A percentile compares a stretch with the other conserved stretches of the same genome.
Conservation (phyloP, 1,140 invertebrate genomes). For the Drosophila guanche region DNA sequence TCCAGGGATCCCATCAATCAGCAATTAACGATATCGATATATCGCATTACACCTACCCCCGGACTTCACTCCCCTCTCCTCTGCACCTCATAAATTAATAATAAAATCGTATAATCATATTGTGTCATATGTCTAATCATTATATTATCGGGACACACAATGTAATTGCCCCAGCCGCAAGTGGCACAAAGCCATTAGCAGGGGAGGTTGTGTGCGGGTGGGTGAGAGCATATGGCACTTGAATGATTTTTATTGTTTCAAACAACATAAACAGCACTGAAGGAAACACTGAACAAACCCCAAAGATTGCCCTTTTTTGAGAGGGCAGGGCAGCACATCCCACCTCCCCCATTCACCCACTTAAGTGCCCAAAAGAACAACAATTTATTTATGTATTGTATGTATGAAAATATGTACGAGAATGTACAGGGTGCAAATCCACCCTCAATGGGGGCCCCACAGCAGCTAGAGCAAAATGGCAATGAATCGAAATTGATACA, state of each 20-base stretch:
- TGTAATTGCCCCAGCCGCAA: conserved; percentile 52
- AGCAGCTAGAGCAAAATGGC: conserved; percentile 48
- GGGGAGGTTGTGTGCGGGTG: conserved; percentile 9
- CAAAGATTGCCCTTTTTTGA: conserved; percentile 53
- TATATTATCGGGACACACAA: conserved; percentile 29
- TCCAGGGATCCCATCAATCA: conserved; percentile 9
- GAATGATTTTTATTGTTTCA: conserved; percentile 54
- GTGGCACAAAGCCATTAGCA: conserved; percentile 32
- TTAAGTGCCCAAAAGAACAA: conserved; percentile 72
- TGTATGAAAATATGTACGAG: neutral
- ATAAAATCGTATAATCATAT: conserved; percentile 56
- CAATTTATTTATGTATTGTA: conserved; percentile 45
- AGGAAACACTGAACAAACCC: conserved; percentile 55
- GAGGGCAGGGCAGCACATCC: conserved; percentile 16
- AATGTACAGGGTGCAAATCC: conserved; percentile 59
- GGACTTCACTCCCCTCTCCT: neutral
- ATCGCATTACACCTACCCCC: neutral
- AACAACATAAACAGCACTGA: conserved; percentile 20
- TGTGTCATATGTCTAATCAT: conserved; percentile 51
- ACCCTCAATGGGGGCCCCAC: conserved; percentile 59
- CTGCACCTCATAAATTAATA: conserved; percentile 41
- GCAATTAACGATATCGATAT: conserved; percentile 24
- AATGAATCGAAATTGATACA: conserved; percentile 80
- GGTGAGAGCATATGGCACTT: conserved; percentile 50
- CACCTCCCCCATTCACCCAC: conserved; percentile 42